Percentiles rank a stretch among this genome's conserved stretches.
Evolutionary conservation across 1,140 invertebrate genomes (phyloP).

Genomic region (Drosophila fuyamai): DNA sequence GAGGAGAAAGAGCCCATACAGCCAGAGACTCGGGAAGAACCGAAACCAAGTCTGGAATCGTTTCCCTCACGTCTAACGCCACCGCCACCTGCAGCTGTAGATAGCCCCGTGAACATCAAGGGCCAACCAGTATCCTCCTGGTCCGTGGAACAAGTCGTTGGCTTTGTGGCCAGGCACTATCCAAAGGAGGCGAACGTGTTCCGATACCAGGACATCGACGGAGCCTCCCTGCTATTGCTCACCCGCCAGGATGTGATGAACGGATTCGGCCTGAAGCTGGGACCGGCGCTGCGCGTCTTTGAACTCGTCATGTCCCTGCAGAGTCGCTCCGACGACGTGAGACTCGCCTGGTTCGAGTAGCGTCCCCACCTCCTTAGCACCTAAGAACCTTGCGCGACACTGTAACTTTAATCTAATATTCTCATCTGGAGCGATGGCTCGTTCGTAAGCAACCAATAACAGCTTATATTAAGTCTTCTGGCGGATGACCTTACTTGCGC

Average conservation of each 20-base stretch:
- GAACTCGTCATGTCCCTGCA: constrained; percentile 68
- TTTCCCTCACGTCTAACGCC: background rate
- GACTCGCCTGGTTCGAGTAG: constrained; percentile 52
- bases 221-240: constrained; percentile 68
- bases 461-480: constrained; percentile 29
- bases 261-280: constrained; percentile 72
- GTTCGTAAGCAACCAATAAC: background rate
- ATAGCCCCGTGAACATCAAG: background rate
- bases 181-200: constrained; percentile 68
- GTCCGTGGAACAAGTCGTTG: constrained; percentile 69
- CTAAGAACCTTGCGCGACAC: constrained; percentile 11
- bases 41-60: background rate
- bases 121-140: constrained; percentile 43
- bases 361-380: constrained; percentile 4
- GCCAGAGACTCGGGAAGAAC: no score
- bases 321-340: constrained; percentile 47
- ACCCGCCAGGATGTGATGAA: constrained; percentile 73
- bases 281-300: constrained; percentile 72
- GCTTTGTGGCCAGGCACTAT: constrained; percentile 57
- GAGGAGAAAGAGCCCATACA: background rate
- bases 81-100: background rate
- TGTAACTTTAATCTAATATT: background rate
- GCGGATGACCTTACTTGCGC: background rate
- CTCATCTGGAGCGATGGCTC: background rate
- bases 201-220: constrained; percentile 75